Evolutionary conservation across 2,113 vertebrate genomes (phyloP).

Genomic region (Saiga tatarica): DNA sequence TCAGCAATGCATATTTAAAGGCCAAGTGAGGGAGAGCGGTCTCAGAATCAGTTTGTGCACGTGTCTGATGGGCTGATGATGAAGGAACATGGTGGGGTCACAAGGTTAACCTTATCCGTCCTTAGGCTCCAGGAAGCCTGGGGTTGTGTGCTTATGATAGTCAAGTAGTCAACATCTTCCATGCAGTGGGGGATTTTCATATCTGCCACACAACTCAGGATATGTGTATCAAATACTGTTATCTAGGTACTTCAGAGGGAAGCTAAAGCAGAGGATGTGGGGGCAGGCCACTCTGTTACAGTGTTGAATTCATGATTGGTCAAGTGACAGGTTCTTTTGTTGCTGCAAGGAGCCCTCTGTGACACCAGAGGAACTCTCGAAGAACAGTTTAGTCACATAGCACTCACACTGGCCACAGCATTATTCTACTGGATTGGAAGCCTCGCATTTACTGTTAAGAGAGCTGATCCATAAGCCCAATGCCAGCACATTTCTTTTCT

Average conservation of each 20-base stretch:
- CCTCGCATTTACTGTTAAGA: neutral
- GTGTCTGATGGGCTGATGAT: neutral
- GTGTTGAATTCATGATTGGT: conserved; percentile 42
- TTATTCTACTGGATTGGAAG: neutral
- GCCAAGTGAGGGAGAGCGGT: neutral
- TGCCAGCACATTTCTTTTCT: neutral
- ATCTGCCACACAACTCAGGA: neutral
- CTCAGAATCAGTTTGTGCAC: neutral
- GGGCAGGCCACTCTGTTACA: neutral
- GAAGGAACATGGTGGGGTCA: neutral
- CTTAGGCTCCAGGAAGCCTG: neutral
- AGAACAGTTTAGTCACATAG: neutral
- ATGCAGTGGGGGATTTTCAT: neutral
- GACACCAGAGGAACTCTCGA: neutral
- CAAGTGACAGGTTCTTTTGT: neutral
- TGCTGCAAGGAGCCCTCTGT: neutral
- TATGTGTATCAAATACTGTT: neutral
- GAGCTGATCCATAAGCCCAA: neutral
- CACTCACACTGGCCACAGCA: neutral
- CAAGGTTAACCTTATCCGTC: neutral
- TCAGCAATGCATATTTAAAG: neutral
- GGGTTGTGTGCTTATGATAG: neutral
- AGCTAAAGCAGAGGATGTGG: neutral
- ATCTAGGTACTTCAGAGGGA: neutral
- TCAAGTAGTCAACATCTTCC: neutral